A percentile compares a stretch with the other conserved stretches of the same genome.
phyloP scores from a whole-genome alignment of 2,888 invertebrate genomes.

The Neelides folsomi region DNA sequence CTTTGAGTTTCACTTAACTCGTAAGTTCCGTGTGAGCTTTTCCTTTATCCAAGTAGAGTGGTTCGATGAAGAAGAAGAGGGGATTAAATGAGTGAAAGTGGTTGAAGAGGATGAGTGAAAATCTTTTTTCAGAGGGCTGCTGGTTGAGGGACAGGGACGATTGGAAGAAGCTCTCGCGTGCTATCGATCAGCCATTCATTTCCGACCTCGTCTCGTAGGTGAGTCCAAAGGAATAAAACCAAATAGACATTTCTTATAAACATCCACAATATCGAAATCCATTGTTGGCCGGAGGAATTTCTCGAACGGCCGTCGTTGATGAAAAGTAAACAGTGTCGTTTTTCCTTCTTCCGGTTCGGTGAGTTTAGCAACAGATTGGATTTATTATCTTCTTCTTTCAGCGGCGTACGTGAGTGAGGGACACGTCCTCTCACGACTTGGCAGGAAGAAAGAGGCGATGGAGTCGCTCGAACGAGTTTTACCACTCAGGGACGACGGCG shows the following conservation, averaged over 20 bases:
- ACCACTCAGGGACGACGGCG: conserved; percentile 68
- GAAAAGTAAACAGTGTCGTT: neutral
- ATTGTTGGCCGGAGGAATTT: neutral
- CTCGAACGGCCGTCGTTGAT: neutral
- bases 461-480: conserved; percentile 68
- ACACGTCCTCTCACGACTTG: conserved; percentile 68
- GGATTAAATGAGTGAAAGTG: conserved; percentile 1
- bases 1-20: neutral
- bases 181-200: conserved; percentile 82
- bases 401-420: conserved; percentile 91
- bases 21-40: neutral
- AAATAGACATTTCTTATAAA: too few relatives aligned
- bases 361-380: conserved; percentile 1
- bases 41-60: neutral
- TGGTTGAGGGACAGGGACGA: conserved; percentile 76
- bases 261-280: neutral
- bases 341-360: too few relatives aligned
- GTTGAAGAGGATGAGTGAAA: neutral
- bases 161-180: conserved; percentile 77
- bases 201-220: conserved; percentile 85
- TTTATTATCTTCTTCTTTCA: conserved; percentile 42
- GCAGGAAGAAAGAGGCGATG: conserved; percentile 68
- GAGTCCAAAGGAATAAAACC: conserved; percentile 43
- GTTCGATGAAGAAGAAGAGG: neutral
- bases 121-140: conserved; percentile 65